These are phyloP conservation scores for Protobothrops mucrosquamatus DNA, from an alignment of 2,113 vertebrate genomes.

Conservation along the genomic window DNA sequence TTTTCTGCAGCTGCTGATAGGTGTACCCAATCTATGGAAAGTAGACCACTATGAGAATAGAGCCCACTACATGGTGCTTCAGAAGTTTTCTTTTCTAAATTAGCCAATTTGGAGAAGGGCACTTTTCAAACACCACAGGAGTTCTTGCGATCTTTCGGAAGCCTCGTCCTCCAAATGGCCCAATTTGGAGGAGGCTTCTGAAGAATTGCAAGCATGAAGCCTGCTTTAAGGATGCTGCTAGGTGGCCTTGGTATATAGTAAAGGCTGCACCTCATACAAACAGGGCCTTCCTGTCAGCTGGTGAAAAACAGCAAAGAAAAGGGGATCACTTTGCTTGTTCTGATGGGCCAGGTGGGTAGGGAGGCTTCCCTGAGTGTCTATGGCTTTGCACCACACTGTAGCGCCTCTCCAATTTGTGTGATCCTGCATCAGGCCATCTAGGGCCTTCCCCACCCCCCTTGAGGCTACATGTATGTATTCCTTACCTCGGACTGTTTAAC, in stretches of 20 bases:
- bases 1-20: background rate
- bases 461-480: background rate
- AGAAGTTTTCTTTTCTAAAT: background rate
- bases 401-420: background rate
- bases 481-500: background rate
- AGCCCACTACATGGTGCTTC: background rate
- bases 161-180: background rate
- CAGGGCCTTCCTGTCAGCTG: background rate
- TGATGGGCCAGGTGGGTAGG: background rate
- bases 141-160: background rate
- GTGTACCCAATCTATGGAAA: background rate
- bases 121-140: background rate
- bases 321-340: too few relatives aligned
- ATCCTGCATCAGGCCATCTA: background rate
- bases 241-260: background rate
- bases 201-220: background rate
- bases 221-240: background rate
- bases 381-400: background rate
- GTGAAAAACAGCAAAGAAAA: background rate
- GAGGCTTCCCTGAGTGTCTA: too few relatives aligned
- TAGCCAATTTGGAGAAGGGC: background rate
- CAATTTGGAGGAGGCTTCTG: background rate
- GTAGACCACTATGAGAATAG: background rate
- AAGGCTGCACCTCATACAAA: background rate
- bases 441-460: background rate